phyloP scores from a whole-genome alignment of 2,113 vertebrate genomes.

The Labeo rohita region DNA sequence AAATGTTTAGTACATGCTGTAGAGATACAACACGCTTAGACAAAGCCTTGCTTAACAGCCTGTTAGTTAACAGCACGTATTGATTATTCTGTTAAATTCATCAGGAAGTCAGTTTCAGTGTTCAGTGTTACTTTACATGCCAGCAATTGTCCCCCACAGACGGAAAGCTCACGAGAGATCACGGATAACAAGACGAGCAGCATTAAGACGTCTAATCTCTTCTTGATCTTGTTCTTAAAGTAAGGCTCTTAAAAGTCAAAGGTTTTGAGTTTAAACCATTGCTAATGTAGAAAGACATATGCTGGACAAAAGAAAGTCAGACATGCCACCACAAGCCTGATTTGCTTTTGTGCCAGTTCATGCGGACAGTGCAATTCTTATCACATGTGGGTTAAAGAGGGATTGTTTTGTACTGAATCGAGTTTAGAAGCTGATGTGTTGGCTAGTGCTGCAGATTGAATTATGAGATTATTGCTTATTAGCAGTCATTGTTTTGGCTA shows the following conservation, averaged over 20 bases:
- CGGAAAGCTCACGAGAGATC: slow-evolving; percentile 18
- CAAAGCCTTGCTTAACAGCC: neutral
- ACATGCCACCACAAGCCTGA: neutral
- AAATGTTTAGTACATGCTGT: neutral
- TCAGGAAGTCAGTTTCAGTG: neutral
- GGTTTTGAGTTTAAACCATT: neutral
- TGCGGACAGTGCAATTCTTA: neutral
- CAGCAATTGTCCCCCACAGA: neutral
- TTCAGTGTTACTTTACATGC: slow-evolving; percentile 12
- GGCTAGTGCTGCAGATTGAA: slow-evolving; percentile 21
- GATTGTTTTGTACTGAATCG: neutral
- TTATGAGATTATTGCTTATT: slow-evolving; percentile 38
- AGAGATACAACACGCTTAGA: neutral
- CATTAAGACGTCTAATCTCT: slow-evolving; percentile 19
- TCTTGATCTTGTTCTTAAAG: slow-evolving; percentile 39
- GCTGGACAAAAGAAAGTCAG: neutral
- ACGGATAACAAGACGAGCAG: slow-evolving; percentile 29
- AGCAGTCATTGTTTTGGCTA: slow-evolving; percentile 23
- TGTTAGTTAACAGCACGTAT: slow-evolving; percentile 26
- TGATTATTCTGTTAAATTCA: slow-evolving; percentile 25
- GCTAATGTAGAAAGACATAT: neutral
- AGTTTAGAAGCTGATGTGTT: neutral
- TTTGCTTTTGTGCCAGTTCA: neutral
- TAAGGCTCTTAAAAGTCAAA: slow-evolving; percentile 41
- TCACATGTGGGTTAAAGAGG: neutral